These are phyloP conservation scores for Parnassius smintheus DNA, from an alignment of 2,888 invertebrate species.

Conservation along the genomic window DNA sequence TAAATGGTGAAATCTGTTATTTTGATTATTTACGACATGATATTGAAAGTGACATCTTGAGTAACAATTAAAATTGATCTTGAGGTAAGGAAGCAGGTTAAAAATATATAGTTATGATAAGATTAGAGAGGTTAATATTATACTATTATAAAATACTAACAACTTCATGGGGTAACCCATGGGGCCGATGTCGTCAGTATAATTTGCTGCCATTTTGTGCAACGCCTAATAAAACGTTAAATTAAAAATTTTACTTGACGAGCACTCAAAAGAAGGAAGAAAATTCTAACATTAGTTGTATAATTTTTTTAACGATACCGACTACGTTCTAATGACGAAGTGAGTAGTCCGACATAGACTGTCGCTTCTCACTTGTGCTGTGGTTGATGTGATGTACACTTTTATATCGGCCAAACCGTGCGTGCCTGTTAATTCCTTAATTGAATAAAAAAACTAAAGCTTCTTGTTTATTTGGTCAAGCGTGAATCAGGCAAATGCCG, in stretches of 20 bases:
- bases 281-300: constrained; percentile 46
- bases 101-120: too few relatives aligned
- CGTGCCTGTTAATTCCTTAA: constrained; percentile 79
- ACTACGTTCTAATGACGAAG: constrained; percentile 62
- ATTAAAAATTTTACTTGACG: constrained; percentile 31
- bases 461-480: constrained; percentile 72
- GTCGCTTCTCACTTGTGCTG: constrained; percentile 79
- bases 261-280: constrained; percentile 18
- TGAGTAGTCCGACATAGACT: constrained; percentile 76
- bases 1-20: too few relatives aligned
- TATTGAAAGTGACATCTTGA: too few relatives aligned
- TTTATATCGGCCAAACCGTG: constrained; percentile 71
- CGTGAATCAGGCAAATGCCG: constrained; percentile 56
- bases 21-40: background rate
- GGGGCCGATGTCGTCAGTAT: constrained; percentile 62
- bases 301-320: constrained; percentile 32
- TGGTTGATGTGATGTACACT: constrained; percentile 37
- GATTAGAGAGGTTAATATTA: too few relatives aligned
- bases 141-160: constrained; percentile 49
- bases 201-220: constrained; percentile 70
- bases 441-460: constrained; percentile 78
- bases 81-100: too few relatives aligned
- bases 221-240: constrained; percentile 54
- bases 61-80: too few relatives aligned
- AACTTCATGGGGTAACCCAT: constrained; percentile 71